phyloP scores from a whole-genome alignment of 2,888 invertebrate species.

The Ischnura elegans region DNA sequence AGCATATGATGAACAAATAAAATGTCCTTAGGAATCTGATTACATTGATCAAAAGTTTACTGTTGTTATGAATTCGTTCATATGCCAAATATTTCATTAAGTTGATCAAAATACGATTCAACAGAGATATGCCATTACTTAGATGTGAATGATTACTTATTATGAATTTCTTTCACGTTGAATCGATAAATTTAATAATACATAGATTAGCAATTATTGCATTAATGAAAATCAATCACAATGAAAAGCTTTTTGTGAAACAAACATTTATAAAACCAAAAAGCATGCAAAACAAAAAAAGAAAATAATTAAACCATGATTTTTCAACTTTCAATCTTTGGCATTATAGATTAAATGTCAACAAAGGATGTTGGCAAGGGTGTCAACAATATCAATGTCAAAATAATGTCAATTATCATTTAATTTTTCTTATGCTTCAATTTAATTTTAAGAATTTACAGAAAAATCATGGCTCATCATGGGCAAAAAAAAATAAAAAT shows the following conservation, averaged over 20 bases:
- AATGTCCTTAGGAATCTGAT: too few species aligned
- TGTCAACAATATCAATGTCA: too few species aligned
- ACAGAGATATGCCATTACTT: background rate
- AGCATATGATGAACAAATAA: too few species aligned
- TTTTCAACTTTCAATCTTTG: too few species aligned
- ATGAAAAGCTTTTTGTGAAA: conserved; percentile 41
- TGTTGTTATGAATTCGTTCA: too few species aligned
- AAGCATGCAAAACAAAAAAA: conserved; percentile 53
- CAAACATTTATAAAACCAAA: conserved; percentile 28
- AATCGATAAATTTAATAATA: background rate
- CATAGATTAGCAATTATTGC: background rate
- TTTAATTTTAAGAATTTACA: too few species aligned
- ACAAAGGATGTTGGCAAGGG: too few species aligned
- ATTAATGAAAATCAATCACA: conserved; percentile 29
- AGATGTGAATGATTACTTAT: background rate
- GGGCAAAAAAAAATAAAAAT: conserved; percentile 61
- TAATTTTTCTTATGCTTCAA: too few species aligned
- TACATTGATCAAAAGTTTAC: too few species aligned
- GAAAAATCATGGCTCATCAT: conserved; percentile 29
- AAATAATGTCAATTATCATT: too few species aligned
- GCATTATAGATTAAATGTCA: too few species aligned
- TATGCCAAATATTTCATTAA: background rate
- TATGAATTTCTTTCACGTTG: background rate
- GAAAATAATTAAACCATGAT: background rate
- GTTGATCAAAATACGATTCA: background rate